phyloP scores from a whole-genome alignment of 2,797 vertebrate genomes.

The Yasuhikotakia modesta region DNA sequence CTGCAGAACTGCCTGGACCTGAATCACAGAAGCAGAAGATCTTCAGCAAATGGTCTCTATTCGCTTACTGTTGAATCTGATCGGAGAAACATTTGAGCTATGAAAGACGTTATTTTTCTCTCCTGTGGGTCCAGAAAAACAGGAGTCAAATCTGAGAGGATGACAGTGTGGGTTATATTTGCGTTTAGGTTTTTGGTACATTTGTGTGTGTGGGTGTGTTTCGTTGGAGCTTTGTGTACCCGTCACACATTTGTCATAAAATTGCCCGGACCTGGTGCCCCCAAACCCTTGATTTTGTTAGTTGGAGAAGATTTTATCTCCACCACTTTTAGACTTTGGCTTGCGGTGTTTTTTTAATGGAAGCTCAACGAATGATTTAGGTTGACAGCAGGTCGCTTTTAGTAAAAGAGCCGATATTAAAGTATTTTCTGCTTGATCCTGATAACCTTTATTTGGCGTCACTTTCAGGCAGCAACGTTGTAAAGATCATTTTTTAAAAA shows the following conservation, averaged over 20 bases:
- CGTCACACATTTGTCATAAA: not conserved
- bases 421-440: not conserved
- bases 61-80: not conserved
- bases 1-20: no score
- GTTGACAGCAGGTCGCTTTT: not conserved
- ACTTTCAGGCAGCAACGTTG: slow-evolving; percentile 4
- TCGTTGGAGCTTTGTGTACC: no score
- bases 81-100: not conserved
- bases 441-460: slow-evolving; percentile 22
- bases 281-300: not conserved
- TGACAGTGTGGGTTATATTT: not conserved
- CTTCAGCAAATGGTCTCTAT: no score
- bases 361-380: not conserved
- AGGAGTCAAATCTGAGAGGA: not conserved
- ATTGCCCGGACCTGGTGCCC: not conserved
- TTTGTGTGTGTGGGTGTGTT: not conserved
- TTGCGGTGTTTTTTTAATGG: not conserved
- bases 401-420: not conserved
- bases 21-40: no score
- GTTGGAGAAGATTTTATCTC: not conserved
- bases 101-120: not conserved
- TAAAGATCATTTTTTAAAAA: slow-evolving; percentile 17
- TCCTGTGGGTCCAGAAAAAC: not conserved
- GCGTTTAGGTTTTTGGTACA: not conserved
- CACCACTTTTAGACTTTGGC: not conserved